These are phyloP conservation scores for Chitala chitala DNA, from an alignment of 2,113 vertebrate species.

Conservation along the genomic window DNA sequence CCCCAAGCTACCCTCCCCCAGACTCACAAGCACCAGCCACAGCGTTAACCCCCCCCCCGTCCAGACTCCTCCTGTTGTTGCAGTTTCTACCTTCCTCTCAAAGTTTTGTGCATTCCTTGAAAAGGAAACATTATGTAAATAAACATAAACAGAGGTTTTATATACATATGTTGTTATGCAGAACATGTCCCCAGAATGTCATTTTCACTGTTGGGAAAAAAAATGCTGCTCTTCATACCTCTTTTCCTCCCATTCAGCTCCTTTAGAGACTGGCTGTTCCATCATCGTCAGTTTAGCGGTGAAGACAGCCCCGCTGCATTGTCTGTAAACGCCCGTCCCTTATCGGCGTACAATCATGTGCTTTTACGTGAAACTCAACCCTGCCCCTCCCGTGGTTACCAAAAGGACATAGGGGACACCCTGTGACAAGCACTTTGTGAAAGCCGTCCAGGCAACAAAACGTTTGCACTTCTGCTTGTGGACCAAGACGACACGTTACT, in stretches of 20 bases:
- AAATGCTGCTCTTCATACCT: constrained; percentile 78
- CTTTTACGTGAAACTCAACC: constrained; percentile 24
- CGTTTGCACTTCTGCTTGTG: constrained; percentile 34
- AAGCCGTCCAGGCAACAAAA: constrained; percentile 29
- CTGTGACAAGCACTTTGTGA: constrained; percentile 70
- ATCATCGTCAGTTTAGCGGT: constrained; percentile 71
- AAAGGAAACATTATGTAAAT: constrained; percentile 77
- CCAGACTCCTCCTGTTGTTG: constrained; percentile 46
- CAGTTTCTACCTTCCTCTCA: constrained; percentile 76
- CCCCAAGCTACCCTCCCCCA: constrained; percentile 5
- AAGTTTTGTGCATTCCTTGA: constrained; percentile 87
- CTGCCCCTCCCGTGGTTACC: background rate
- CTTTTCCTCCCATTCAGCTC: constrained; percentile 62
- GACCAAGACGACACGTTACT: constrained; percentile 32
- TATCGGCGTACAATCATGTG: constrained; percentile 38
- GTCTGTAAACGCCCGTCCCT: constrained; percentile 36
- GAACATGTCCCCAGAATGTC: constrained; percentile 67
- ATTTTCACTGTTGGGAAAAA: constrained; percentile 74
- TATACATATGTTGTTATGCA: constrained; percentile 72
- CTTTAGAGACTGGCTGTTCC: constrained; percentile 72
- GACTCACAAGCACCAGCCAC: constrained; percentile 41
- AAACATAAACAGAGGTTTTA: constrained; percentile 85
- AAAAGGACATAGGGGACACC: constrained; percentile 38
- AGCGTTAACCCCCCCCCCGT: constrained; percentile 56
- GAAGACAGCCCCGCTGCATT: constrained; percentile 62